Evolutionary conservation across 2,888 invertebrate genomes (phyloP), one percentile per base, ranked within the genome.

Genomic region (Nysson spinosus): DNA sequence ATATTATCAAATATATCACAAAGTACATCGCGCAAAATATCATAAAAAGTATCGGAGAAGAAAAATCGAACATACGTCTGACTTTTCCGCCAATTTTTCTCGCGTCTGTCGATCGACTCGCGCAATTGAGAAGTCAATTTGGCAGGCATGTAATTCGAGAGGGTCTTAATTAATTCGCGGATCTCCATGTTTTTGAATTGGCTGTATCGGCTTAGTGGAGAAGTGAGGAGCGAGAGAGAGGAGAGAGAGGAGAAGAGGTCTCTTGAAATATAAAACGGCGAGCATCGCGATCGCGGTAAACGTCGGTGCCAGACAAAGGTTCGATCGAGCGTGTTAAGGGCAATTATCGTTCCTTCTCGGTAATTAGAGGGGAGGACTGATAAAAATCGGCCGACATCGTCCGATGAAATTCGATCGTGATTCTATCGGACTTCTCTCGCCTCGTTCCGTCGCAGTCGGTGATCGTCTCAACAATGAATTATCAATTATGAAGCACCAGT

Each of bases 341-440:
- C 69, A 63, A 68, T 69, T 58, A 63, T 52, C 55, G 51, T 55
- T 50, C 32, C 39, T 43, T 11, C 35, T 22, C n/a, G 63, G 35
- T 56, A 63, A 68, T 68, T 68, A 63, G 30, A 57, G 47, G 40
- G 39, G 17, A 16, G 24, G 39, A 32, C 39, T 37, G 50, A 54
- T 50, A 58, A 68, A 58, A 69, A 57, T 67, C 61, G 52, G 5
- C 19, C 14, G 40, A 28, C 11, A 43, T 40, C 26, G 11, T 20
- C n/a, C 42, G 44, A 40, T 42, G 32, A 34, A 24, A 6, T 34
- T 14, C 44, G 54, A 50, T 63, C 49, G 46, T 24, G 63, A 63
- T 61, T 61, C 52, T n/a, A n/a, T n/a, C n/a, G n/a, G n/a, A n/a
- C n/a, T n/a, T n/a, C 50, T 22, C 46, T 22, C 16, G 34, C 14